Percentiles rank a stretch among this genome's conserved stretches.
Conservation (phyloP, 2,113 vertebrate genomes). For the Anseranas semipalmata region DNA sequence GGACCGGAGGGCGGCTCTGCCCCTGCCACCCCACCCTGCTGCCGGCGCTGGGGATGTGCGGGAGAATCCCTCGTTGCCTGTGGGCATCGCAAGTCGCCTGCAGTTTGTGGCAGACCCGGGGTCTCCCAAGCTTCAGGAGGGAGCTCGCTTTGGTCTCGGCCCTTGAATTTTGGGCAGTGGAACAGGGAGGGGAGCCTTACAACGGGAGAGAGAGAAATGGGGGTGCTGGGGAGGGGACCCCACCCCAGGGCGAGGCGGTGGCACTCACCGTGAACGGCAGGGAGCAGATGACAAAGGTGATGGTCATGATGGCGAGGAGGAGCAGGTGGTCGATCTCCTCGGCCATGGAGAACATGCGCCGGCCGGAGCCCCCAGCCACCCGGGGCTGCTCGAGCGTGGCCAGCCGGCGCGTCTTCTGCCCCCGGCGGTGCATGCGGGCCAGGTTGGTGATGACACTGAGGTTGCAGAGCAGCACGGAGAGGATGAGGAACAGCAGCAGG, state of each 20-base stretch:
- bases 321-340: slow-evolving; percentile 93
- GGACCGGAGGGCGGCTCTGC: not conserved
- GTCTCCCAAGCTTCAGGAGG: not conserved
- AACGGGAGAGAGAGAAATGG: rapidly evolving
- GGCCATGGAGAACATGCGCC: slow-evolving; percentile 74
- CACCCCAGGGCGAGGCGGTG: rapidly evolving
- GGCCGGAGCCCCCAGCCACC: not conserved
- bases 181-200: rapidly evolving
- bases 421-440: slow-evolving; percentile 80
- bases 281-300: slow-evolving; percentile 91
- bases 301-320: slow-evolving; percentile 91
- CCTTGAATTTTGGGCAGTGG: not conserved
- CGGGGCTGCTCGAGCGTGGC: slow-evolving; percentile 29
- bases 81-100: not conserved
- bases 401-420: slow-evolving; percentile 1
- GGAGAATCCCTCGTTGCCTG: not conserved
- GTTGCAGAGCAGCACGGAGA: slow-evolving; percentile 86
- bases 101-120: rapidly evolving
- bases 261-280: slow-evolving; percentile 91
- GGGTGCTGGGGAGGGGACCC: too few relatives aligned
- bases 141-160: not conserved
- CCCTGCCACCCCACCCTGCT: not conserved
- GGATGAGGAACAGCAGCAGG: slow-evolving; percentile 84
- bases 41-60: not conserved
- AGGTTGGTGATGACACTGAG: slow-evolving; percentile 85